phyloP scores from a whole-genome alignment of 2,797 vertebrate genomes.

The Hemibagrus guttatus region DNA sequence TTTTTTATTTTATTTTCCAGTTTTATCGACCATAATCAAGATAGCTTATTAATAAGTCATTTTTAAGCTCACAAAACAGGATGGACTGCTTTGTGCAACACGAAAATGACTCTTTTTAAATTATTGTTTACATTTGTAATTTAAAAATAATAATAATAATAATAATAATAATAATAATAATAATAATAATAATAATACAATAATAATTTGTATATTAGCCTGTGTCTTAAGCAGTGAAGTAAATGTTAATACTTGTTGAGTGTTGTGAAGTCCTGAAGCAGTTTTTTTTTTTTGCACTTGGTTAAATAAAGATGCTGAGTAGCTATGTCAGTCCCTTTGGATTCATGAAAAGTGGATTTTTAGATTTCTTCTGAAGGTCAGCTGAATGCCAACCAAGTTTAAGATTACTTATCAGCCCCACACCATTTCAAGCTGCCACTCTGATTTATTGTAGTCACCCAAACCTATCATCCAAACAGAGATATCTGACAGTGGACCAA shows the following conservation, averaged over 20 bases:
- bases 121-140: background rate
- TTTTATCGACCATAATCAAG: background rate
- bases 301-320: background rate
- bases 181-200: background rate
- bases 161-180: background rate
- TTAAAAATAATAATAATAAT: background rate
- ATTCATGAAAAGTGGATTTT: background rate
- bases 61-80: background rate
- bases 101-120: background rate
- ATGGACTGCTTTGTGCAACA: background rate
- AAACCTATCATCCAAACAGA: constrained; percentile 1
- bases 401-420: background rate
- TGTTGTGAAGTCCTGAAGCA: background rate
- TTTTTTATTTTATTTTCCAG: background rate
- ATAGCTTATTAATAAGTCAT: background rate
- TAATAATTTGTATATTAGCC: background rate
- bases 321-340: background rate
- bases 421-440: background rate
- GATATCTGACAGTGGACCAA: constrained; percentile 13
- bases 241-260: background rate
- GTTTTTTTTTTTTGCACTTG: background rate
- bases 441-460: constrained; percentile 9
- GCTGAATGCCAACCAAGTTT: constrained; percentile 12
- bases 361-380: background rate
- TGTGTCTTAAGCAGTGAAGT: background rate